Base-by-base conservation (phyloP, 2,797 vertebrate genomes). In the Potorous gilbertii region DNA sequence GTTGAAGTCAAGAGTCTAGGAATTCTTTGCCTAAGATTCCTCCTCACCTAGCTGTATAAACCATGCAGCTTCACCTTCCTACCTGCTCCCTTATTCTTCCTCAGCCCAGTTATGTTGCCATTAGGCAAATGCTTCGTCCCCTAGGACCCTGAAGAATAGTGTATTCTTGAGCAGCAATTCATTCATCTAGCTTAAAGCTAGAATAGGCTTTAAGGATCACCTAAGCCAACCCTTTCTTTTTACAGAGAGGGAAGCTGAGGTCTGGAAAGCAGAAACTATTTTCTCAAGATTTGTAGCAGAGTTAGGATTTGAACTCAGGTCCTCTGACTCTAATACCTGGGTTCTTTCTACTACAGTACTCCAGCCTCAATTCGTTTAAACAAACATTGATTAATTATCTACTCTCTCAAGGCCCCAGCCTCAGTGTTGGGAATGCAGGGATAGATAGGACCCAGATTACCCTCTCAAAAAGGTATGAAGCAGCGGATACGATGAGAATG, bases 91-190 rank as follows among this genome's bases (percentile, higher is more conserved):
- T 81, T 46, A 87, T 27, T 50, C 74, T 87, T 87, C 11, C n/a
- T 81, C 62, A 5, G 34, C 6, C 9, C 74, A 87, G 40, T 87
- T 27, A 50, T 1, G 3, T 87, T 87, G 21, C 74, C 40, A 1
- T 16, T 81, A 46, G 24, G 40, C n/a, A 18, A 34, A 40, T 4
- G 74, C 55, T 94, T 90, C 92, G 56, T 90, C 46, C 90, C 92
- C 93, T n/a, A 59, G 52, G 92, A 94, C 92, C 95, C 66, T 90
- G 52, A 95, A 94, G 94, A 94, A 97, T 92, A 31, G 57, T 94
- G 50, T 66, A 96, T 97, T 74, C 16, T 81, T 46, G 66, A 40
- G n/a, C n/a, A 40, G 5, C 66, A 74, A 40, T 40, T 54, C 96
- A 81, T 81, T 81, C 3, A 87, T 27, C 74, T 27, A 21, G 74